Evolutionary conservation across 92 coral and sea anemone species (phyloP), one percentile per base, ranked within the genome.

Genomic region (Bergia puertoricense): DNA sequence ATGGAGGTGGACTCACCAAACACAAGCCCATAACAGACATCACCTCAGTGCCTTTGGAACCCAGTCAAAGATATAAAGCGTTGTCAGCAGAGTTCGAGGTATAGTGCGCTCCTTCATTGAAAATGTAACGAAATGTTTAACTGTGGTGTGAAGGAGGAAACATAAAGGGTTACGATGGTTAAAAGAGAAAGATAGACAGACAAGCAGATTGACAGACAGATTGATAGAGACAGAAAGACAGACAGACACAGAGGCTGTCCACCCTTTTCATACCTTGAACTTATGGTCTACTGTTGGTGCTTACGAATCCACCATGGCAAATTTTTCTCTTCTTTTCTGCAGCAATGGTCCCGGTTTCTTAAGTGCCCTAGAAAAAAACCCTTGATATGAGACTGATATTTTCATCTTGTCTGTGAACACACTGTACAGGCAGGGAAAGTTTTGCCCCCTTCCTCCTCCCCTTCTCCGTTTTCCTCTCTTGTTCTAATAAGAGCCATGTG

Each of bases 41-140:
- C 36, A 94, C 88, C 76, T 88, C 97, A 76, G 95, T 94, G 76
- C 96, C 99, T 11, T 75, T 97, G 79, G 98, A 96, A 82, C 96
- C 95, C 40, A 75, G 97, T n/a, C 96, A 97, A 57, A 94, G 99
- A 46, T 97, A 97, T 69, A 95, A 93, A 81, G 90, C 93, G 40
- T 80, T 97, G 57, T 94, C 95, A 78, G 91, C 90, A 74, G 96
- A 97, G 36, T 93, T 90, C 48, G 98, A 93, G 98, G 99, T 97
- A 89, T 30, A 88, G 38, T 65, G 22, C 80, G 36, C n/a, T 39
- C 40, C 11, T 15, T 74, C 5, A 30, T 37, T 50, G 82, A 9
- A 79, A 50, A 5, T 5, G 8, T 44, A 45, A 3, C 41, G 8
- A 9, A 39, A 20, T 15, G 10, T 42, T 40, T 8, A 41, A 76